Conservation (phyloP, 2,888 invertebrate species). For the Thecophora atra region DNA sequence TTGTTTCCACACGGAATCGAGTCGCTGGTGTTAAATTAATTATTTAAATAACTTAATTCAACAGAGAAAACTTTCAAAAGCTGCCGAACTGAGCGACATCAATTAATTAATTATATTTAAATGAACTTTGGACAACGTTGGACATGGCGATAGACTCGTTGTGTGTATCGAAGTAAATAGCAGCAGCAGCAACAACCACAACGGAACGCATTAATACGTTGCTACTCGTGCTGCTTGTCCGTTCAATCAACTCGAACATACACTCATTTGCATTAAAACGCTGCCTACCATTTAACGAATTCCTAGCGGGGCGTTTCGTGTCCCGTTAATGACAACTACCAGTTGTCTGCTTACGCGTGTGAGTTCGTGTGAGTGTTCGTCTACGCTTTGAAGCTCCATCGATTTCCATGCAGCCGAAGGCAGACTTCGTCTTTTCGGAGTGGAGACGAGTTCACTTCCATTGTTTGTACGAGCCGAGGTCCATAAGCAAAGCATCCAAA, state of each 20-base stretch:
- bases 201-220: neutral
- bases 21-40: constrained; percentile 1
- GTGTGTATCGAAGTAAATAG: neutral
- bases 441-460: too few species aligned
- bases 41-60: constrained; percentile 2
- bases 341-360: too few species aligned
- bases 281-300: neutral
- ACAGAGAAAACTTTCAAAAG: neutral
- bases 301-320: neutral
- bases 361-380: too few species aligned
- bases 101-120: constrained; percentile 13
- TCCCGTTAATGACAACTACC: neutral
- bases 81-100: neutral
- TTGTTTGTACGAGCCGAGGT: too few species aligned
- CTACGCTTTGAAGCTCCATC: too few species aligned
- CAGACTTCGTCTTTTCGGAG: too few species aligned
- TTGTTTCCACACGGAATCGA: neutral
- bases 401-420: too few species aligned
- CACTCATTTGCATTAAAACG: constrained; percentile 7
- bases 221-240: too few species aligned
- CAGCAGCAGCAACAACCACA: neutral
- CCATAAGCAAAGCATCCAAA: too few species aligned
- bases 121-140: neutral
- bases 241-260: neutral
- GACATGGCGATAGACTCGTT: neutral